These are phyloP conservation scores for Philhelius pedissequus DNA, from an alignment of 2,888 invertebrate genomes.

Conservation along the genomic window DNA sequence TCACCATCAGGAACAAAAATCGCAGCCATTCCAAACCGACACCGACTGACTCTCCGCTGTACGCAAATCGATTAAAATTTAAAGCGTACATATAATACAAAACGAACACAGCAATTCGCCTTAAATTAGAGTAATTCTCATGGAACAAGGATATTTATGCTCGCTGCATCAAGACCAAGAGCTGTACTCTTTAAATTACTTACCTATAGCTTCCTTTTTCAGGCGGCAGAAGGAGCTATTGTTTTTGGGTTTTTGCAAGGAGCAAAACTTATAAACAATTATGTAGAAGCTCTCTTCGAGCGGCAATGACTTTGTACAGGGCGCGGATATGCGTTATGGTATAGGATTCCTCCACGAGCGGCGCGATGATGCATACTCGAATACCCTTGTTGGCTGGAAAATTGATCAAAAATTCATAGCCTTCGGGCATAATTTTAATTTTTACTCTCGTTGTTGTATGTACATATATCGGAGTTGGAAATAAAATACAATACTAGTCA, in stretches of 20 bases:
- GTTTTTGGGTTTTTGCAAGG: constrained; percentile 20
- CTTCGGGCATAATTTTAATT: constrained; percentile 60
- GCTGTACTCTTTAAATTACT: constrained; percentile 59
- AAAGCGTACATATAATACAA: constrained; percentile 68
- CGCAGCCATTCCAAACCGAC: not conserved
- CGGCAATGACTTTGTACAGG: constrained; percentile 26
- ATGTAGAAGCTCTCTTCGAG: constrained; percentile 28
- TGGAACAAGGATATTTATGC: constrained; percentile 71
- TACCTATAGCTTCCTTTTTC: not conserved
- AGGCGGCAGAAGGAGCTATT: not conserved
- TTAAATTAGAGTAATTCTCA: constrained; percentile 79
- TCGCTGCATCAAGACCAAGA: constrained; percentile 54
- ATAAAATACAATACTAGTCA: constrained; percentile 43
- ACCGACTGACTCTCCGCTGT: constrained; percentile 70
- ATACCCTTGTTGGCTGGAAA: constrained; percentile 54
- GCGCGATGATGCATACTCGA: not conserved
- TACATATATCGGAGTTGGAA: not conserved
- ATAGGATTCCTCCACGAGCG: constrained; percentile 35
- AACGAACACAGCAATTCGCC: constrained; percentile 75
- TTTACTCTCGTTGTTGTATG: constrained; percentile 25
- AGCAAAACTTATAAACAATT: constrained; percentile 47
- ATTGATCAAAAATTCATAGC: constrained; percentile 68
- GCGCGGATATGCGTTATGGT: constrained; percentile 39
- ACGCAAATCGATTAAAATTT: constrained; percentile 79
- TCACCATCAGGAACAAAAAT: not conserved